Evolutionary conservation across 2,888 invertebrate species (phyloP).

Genomic region (Polyploca ridens): DNA sequence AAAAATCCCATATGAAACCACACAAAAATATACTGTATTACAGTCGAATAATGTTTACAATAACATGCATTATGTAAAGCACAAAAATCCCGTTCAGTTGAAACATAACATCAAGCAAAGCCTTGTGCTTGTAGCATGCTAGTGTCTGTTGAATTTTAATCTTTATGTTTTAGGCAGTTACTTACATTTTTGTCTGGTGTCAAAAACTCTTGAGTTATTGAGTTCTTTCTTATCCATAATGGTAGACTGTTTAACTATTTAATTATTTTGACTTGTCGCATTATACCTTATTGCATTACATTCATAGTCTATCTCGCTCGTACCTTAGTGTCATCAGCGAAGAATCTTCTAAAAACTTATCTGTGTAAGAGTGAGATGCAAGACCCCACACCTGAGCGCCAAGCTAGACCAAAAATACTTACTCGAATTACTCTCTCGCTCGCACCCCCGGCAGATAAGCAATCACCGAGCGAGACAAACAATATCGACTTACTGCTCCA

Average conservation of each 20-base stretch:
- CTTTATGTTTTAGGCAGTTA: constrained; percentile 5
- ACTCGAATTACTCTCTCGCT: constrained; percentile 84
- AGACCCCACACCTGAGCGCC: background rate
- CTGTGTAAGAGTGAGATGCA: background rate
- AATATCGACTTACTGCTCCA: constrained; percentile 67
- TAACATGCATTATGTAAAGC: background rate
- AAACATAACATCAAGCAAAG: constrained; percentile 50
- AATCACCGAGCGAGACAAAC: constrained; percentile 53
- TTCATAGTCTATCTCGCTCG: background rate
- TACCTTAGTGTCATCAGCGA: background rate
- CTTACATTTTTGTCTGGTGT: constrained; percentile 1
- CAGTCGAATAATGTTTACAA: background rate
- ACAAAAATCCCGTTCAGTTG: constrained; percentile 17
- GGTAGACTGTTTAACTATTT: background rate
- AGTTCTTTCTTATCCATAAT: background rate
- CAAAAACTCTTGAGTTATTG: background rate
- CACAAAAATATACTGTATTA: background rate
- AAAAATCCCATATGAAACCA: constrained; percentile 20
- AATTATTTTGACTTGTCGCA: background rate
- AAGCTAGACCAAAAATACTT: background rate
- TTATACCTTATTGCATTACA: background rate
- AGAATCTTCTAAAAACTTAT: background rate
- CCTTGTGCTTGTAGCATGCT: constrained; percentile 46
- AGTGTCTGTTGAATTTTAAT: constrained; percentile 16
- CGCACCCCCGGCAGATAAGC: constrained; percentile 81